These are phyloP conservation scores for Prochilodus magdalenae DNA, from an alignment of 2,113 vertebrate species.

Conservation along the genomic window DNA sequence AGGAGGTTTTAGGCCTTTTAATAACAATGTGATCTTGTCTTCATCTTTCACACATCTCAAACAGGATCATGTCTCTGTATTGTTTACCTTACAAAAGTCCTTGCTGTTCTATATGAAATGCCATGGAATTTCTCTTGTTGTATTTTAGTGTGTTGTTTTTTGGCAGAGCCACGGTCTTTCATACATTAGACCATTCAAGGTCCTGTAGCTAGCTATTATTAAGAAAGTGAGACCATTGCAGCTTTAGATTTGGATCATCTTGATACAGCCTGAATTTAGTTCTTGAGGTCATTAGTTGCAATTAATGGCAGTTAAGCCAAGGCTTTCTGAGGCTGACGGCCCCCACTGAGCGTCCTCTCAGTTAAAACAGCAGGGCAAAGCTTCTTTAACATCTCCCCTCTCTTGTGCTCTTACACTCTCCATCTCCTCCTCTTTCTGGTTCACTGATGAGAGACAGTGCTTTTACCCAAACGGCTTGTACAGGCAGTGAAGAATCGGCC, in stretches of 20 bases:
- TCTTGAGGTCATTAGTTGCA: conserved; percentile 2
- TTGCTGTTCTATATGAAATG: too few species aligned
- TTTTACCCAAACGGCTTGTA: not conserved
- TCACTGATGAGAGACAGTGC: too few species aligned
- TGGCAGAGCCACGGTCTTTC: too few species aligned
- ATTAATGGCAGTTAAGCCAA: conserved; percentile 37
- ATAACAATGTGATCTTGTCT: too few species aligned
- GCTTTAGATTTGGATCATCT: not conserved
- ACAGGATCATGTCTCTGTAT: too few species aligned
- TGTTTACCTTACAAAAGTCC: too few species aligned
- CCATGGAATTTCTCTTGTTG: too few species aligned
- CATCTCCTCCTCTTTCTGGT: not conserved
- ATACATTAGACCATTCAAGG: too few species aligned
- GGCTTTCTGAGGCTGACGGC: conserved; percentile 1
- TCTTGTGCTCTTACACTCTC: not conserved
- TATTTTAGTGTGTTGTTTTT: too few species aligned
- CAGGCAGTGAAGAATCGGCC: not conserved
- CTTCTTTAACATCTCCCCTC: not conserved
- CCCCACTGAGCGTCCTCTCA: not conserved
- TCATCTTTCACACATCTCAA: too few species aligned
- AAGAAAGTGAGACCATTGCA: not conserved
- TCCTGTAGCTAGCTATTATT: not conserved
- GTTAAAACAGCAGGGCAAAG: not conserved
- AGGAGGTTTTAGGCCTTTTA: too few species aligned
- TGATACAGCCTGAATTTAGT: conserved; percentile 10